A percentile compares a stretch with the other conserved stretches of the same genome.
Evolutionary conservation across 1,140 invertebrate species (phyloP).

Genomic region (Pseudobourletiella spinata): DNA sequence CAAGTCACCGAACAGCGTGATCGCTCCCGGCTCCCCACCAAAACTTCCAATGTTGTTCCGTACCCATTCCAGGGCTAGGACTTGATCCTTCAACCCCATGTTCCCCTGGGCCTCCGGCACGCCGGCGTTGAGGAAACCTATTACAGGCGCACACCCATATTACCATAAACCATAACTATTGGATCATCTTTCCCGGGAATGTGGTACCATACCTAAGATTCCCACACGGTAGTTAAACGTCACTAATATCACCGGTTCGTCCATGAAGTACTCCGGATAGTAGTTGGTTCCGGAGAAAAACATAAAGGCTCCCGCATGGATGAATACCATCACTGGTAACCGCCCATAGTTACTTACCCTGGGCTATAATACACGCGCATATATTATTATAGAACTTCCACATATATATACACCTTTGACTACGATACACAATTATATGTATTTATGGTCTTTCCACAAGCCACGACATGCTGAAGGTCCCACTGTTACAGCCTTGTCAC

Average conservation of each 20-base stretch:
- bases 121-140: constrained; percentile 23
- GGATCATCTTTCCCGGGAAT: background rate
- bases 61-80: constrained; percentile 36
- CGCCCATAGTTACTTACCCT: too few relatives aligned
- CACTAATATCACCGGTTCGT: constrained; percentile 12
- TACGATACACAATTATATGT: too few relatives aligned
- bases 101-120: constrained; percentile 20
- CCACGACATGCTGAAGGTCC: too few relatives aligned
- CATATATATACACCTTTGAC: too few relatives aligned
- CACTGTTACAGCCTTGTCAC: too few relatives aligned
- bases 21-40: constrained; percentile 35
- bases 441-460: too few relatives aligned
- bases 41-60: constrained; percentile 23
- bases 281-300: background rate
- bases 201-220: constrained; percentile 5
- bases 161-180: background rate
- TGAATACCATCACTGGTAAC: constrained; percentile 13
- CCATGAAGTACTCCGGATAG: constrained; percentile 16
- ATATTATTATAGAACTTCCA: too few relatives aligned
- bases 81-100: constrained; percentile 36
- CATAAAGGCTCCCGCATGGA: constrained; percentile 22
- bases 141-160: background rate
- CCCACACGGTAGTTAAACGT: constrained; percentile 18
- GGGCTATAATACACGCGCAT: too few relatives aligned
- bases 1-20: constrained; percentile 25